phyloP scores from a whole-genome alignment of 2,888 invertebrate species.

The Rambutsinella grinnellia region DNA sequence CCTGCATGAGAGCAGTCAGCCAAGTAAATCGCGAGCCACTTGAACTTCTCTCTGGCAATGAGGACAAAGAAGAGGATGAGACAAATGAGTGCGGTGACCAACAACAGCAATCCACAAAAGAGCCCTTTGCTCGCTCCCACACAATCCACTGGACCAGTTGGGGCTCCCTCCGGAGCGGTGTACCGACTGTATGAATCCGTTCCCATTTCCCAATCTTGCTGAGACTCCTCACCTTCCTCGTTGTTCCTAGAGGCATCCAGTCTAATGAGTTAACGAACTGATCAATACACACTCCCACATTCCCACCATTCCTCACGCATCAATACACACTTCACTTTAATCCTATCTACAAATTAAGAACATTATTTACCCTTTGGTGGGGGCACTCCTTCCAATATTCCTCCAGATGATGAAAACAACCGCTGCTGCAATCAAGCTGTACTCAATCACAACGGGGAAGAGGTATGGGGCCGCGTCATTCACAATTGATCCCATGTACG shows the following conservation, averaged over 20 bases:
- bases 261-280: slow-evolving; percentile 47
- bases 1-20: slow-evolving; percentile 93
- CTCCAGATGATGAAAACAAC: slow-evolving; percentile 98
- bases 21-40: slow-evolving; percentile 88
- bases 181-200: slow-evolving; percentile 66
- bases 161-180: slow-evolving; percentile 61
- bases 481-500: slow-evolving; percentile 92
- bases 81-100: slow-evolving; percentile 92
- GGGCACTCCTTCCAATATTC: slow-evolving; percentile 78
- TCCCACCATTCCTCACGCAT: neutral
- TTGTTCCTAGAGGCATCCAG: slow-evolving; percentile 54
- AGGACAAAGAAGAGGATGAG: slow-evolving; percentile 96
- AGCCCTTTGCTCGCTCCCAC: slow-evolving; percentile 94
- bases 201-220: slow-evolving; percentile 67
- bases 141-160: slow-evolving; percentile 84
- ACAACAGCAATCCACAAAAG: slow-evolving; percentile 89
- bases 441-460: slow-evolving; percentile 96
- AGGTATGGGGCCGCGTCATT: slow-evolving; percentile 94
- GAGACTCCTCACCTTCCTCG: slow-evolving; percentile 66
- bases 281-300: slow-evolving; percentile 8
- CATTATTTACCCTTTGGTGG: slow-evolving; percentile 76
- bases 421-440: slow-evolving; percentile 94
- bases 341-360: neutral
- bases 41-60: slow-evolving; percentile 86
- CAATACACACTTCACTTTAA: neutral